Conservation (phyloP, 2,888 invertebrate species). For the Sialis lutaria region DNA sequence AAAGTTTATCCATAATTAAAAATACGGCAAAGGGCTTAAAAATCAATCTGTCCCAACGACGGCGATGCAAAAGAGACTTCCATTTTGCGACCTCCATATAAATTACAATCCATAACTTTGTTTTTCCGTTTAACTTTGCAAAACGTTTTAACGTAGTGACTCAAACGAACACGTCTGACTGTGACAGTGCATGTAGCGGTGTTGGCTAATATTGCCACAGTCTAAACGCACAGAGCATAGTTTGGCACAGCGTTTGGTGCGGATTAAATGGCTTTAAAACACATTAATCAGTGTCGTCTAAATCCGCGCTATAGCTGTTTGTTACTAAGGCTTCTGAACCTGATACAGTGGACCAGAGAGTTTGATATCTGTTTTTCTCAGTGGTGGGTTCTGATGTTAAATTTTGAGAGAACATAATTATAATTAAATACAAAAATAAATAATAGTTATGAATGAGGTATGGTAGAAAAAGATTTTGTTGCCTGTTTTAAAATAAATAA, state of each 20-base stretch:
- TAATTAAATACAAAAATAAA: too few relatives aligned
- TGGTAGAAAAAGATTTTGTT: too few relatives aligned
- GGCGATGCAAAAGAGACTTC: too few relatives aligned
- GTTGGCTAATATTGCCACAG: neutral
- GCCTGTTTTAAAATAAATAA: too few relatives aligned
- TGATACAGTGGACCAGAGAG: neutral
- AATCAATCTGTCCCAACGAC: too few relatives aligned
- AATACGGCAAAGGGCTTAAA: too few relatives aligned
- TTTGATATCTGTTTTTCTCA: too few relatives aligned
- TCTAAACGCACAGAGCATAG: slow-evolving; percentile 25
- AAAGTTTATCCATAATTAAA: too few relatives aligned
- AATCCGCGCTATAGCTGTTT: slow-evolving; percentile 28
- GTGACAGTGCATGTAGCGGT: neutral
- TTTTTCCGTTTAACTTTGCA: slow-evolving; percentile 3
- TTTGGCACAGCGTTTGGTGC: slow-evolving; percentile 38
- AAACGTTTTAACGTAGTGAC: neutral
- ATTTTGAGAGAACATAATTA: too few relatives aligned
- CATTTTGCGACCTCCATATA: neutral
- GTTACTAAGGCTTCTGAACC: slow-evolving; percentile 15
- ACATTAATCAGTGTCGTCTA: slow-evolving; percentile 50
- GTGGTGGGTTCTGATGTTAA: too few relatives aligned
- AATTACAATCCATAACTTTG: slow-evolving; percentile 5
- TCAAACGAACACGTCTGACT: neutral
- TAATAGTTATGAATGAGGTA: too few relatives aligned
- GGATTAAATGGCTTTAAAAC: slow-evolving; percentile 49